phyloP scores from a whole-genome alignment of 2,888 invertebrate genomes.

The Dasypolia templi region DNA sequence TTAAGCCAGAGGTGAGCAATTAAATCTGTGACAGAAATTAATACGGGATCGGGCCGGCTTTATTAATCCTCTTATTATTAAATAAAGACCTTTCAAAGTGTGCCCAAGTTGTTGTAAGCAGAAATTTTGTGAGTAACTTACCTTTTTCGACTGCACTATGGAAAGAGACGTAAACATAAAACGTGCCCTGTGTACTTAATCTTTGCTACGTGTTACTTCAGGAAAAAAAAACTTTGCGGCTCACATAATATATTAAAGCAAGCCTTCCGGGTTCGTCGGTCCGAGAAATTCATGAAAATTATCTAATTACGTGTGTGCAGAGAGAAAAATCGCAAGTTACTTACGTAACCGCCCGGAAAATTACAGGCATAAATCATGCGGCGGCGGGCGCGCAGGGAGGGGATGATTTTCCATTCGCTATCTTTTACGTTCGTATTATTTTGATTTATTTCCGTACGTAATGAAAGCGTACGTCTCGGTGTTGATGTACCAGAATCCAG shows the following conservation, averaged over 20 bases:
- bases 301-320: constrained; percentile 89
- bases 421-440: constrained; percentile 89
- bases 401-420: constrained; percentile 90
- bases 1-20: constrained; percentile 89
- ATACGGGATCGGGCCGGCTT: constrained; percentile 84
- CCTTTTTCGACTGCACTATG: constrained; percentile 48
- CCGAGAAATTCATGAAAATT: constrained; percentile 84
- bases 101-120: constrained; percentile 42
- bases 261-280: constrained; percentile 67
- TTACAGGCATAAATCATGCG: constrained; percentile 88
- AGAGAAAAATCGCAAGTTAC: constrained; percentile 89
- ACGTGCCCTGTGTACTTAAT: constrained; percentile 51
- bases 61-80: constrained; percentile 82
- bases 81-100: constrained; percentile 70
- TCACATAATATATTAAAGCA: constrained; percentile 69
- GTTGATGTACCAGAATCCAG: constrained; percentile 84
- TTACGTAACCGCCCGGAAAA: constrained; percentile 89
- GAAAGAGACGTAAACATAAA: constrained; percentile 50
- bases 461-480: constrained; percentile 88
- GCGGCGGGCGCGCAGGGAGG: constrained; percentile 76
- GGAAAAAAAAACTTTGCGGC: constrained; percentile 45
- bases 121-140: constrained; percentile 51
- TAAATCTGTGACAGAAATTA: constrained; percentile 89
- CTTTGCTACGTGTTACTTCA: constrained; percentile 49
- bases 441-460: constrained; percentile 89